Evolutionary conservation across 2,797 vertebrate species (phyloP), one percentile per base, ranked within the genome.

Genomic region (Sebastes aleutianus): DNA sequence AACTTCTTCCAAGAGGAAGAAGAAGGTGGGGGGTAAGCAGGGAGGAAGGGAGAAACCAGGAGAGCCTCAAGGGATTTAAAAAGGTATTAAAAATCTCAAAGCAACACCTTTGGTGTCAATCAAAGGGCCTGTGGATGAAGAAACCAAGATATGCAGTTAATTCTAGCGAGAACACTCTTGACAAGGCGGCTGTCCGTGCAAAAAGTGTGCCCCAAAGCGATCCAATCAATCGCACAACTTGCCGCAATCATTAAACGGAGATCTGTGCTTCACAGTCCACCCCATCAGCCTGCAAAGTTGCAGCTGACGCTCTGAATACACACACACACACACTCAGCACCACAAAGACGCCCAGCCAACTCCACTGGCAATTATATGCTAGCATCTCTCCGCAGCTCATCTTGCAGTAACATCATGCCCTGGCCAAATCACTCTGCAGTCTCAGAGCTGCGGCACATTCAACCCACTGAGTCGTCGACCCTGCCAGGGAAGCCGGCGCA

Each of bases 61-160:
- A 56, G 74, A 70, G 84, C 85, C 93, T 87, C 86, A 0, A 72
- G 91, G 92, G 93, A 86, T 83, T 84, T 83, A 59, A 61, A 79
- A 80, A 88, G 85, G 89, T 91, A 92, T 93, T 92, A 93, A 82
- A 93, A 91, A 93, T 87, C 88, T 93, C 84, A 94, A 93, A 92
- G 93, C 85, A 93, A 92, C 93, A 94, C 91, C 91, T 95, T 90
- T 90, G 89, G 91, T 92, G 95, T 93, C 92, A 92, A 94, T 95
- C 93, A 95, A 93, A 92, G 87, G 27, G 77, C 61, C 63, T 3
- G 29, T 85, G 83, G 91, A 92, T 89, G 91, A 93, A 92, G 86
- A 89, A 92, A 86, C 85, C 78, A 57, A 89, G 90, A 88, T 87
- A 78, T 85, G 85, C 79, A 61, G 74, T 86, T 91, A 89, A 92